Conservation (phyloP, 2,888 invertebrate species). For the Hyppa rectilinea region DNA sequence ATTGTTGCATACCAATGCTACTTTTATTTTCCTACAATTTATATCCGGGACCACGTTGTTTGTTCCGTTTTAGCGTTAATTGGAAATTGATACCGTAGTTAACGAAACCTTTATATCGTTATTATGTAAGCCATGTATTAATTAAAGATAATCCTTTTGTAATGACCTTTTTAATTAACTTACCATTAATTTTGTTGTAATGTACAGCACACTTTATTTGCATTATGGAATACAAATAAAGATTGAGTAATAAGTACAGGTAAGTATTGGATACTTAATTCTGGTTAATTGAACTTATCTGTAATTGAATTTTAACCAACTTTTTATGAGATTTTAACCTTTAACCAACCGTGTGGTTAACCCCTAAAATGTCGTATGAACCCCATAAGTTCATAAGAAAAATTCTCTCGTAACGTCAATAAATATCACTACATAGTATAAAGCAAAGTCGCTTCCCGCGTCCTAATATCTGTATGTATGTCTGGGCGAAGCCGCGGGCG, state of each 20-base stretch:
- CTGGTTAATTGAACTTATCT: not conserved
- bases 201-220: not conserved
- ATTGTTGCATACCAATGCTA: no score
- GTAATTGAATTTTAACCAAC: not conserved
- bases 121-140: conserved; percentile 8
- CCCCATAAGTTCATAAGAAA: no score
- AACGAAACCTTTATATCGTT: conserved; percentile 5
- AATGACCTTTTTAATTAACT: not conserved
- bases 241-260: no score
- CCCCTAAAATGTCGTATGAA: no score
- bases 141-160: conserved; percentile 1
- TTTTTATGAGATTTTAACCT: not conserved
- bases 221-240: no score
- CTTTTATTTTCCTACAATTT: not conserved
- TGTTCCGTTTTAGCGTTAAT: not conserved
- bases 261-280: not conserved
- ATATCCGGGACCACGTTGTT: not conserved
- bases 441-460: no score
- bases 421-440: no score
- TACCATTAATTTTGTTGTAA: not conserved
- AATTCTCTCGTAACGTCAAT: no score
- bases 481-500: no score
- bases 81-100: conserved; percentile 9
- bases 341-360: not conserved
- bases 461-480: no score